Evolutionary conservation across 1,140 invertebrate species (phyloP).

Genomic region (Eueides isabella): DNA sequence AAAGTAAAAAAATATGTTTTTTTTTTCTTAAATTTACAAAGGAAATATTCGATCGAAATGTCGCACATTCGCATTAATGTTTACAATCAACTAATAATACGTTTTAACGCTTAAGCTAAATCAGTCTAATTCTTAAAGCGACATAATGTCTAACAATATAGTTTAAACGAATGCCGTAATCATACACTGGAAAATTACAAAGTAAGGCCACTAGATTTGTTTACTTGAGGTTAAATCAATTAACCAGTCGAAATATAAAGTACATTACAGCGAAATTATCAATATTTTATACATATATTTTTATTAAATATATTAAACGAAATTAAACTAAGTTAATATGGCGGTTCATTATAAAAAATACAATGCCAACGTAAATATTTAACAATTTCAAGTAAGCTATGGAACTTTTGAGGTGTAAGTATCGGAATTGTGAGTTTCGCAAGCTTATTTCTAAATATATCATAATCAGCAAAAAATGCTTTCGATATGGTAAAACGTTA

Average conservation of each 20-base stretch:
- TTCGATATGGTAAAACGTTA: constrained; percentile 44
- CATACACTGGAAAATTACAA: constrained; percentile 70
- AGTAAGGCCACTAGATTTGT: constrained; percentile 73
- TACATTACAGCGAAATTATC: constrained; percentile 38
- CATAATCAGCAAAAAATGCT: constrained; percentile 34
- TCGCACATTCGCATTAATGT: constrained; percentile 58
- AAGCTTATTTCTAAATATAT: constrained; percentile 21
- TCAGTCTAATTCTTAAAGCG: constrained; percentile 82
- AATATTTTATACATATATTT: constrained; percentile 40
- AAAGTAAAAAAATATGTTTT: background rate
- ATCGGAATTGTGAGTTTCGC: constrained; percentile 8
- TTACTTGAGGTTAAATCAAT: constrained; percentile 37
- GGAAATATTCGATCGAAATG: constrained; percentile 54
- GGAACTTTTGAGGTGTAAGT: background rate
- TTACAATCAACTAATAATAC: constrained; percentile 74
- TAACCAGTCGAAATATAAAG: constrained; percentile 44
- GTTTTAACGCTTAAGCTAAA: constrained; percentile 79
- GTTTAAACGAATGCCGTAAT: constrained; percentile 75
- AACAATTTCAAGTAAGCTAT: background rate
- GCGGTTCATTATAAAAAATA: constrained; percentile 51
- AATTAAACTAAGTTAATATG: constrained; percentile 70
- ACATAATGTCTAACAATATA: constrained; percentile 78
- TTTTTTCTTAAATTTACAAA: constrained; percentile 27
- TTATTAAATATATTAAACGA: constrained; percentile 43
- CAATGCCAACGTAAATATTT: constrained; percentile 20